phyloP scores from a whole-genome alignment of 2,113 vertebrate species.

The Rhea americana region DNA sequence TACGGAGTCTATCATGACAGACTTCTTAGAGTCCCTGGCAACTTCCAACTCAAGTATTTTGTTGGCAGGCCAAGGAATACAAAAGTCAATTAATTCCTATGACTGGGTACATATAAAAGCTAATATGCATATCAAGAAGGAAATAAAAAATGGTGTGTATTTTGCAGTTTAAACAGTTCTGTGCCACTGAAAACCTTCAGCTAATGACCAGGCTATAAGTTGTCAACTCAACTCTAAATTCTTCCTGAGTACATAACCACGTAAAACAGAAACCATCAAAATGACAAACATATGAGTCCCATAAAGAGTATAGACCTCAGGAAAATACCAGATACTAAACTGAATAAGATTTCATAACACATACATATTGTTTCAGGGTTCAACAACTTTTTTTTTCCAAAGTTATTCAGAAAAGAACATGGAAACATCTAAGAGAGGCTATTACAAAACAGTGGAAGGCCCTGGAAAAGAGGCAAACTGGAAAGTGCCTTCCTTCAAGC shows the following conservation, averaged over 20 bases:
- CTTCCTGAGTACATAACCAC: neutral
- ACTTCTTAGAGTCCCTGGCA: neutral
- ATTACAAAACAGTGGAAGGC: neutral
- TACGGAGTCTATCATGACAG: neutral
- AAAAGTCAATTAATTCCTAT: neutral
- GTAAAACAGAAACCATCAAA: neutral
- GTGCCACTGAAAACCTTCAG: neutral
- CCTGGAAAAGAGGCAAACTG: neutral
- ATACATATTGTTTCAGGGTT: neutral
- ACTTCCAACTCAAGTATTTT: neutral
- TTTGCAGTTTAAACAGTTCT: constrained; percentile 1
- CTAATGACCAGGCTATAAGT: neutral
- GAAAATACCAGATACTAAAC: neutral
- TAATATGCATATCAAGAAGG: neutral
- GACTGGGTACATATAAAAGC: neutral
- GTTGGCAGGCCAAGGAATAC: neutral
- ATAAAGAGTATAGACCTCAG: neutral
- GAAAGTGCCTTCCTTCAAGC: neutral
- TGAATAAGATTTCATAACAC: neutral
- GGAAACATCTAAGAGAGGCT: neutral
- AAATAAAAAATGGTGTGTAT: neutral
- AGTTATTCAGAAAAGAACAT: neutral
- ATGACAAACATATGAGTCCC: neutral
- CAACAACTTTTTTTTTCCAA: neutral
- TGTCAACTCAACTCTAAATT: neutral